Evolutionary conservation across 2,888 invertebrate species (phyloP).

Genomic region (Meganola albula): DNA sequence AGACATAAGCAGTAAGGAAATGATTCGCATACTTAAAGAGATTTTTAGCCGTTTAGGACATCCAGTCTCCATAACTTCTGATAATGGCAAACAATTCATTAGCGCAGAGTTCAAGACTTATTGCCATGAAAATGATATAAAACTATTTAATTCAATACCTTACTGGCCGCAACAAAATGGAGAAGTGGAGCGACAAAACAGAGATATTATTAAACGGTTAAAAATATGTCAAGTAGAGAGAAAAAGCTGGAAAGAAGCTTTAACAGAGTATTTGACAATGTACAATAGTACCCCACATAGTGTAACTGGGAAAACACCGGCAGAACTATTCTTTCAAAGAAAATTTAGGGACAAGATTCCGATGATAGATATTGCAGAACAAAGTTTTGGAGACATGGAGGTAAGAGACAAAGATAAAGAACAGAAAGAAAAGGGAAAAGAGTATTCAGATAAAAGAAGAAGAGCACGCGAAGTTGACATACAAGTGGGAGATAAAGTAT

Average conservation of each 20-base stretch:
- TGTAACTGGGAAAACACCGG: slow-evolving; percentile 28
- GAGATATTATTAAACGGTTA: slow-evolving; percentile 24
- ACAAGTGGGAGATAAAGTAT: slow-evolving; percentile 17
- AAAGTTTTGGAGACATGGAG: slow-evolving; percentile 13
- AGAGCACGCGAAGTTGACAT: slow-evolving; percentile 8
- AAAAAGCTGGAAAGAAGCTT: slow-evolving; percentile 13
- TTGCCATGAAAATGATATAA: slow-evolving; percentile 19
- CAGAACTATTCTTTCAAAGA: slow-evolving; percentile 26
- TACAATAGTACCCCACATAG: slow-evolving; percentile 34
- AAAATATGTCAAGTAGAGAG: slow-evolving; percentile 18
- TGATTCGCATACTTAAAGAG: slow-evolving; percentile 23
- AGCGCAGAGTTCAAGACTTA: slow-evolving; percentile 24
- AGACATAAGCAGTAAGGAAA: slow-evolving; percentile 14
- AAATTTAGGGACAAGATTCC: slow-evolving; percentile 28
- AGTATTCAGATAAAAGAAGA: slow-evolving; percentile 15
- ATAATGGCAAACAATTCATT: slow-evolving; percentile 26
- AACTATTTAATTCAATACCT: slow-evolving; percentile 19
- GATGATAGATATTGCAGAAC: slow-evolving; percentile 7
- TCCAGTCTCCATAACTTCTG: slow-evolving; percentile 21
- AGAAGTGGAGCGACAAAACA: slow-evolving; percentile 26
- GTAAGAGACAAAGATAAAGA: slow-evolving; percentile 21
- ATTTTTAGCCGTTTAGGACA: slow-evolving; percentile 24
- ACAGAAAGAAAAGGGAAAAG: slow-evolving; percentile 21
- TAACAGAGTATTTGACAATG: slow-evolving; percentile 25
- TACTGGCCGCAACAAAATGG: slow-evolving; percentile 31